Evolutionary conservation across 2,888 invertebrate genomes (phyloP).

Genomic region (Epinotia ramella): DNA sequence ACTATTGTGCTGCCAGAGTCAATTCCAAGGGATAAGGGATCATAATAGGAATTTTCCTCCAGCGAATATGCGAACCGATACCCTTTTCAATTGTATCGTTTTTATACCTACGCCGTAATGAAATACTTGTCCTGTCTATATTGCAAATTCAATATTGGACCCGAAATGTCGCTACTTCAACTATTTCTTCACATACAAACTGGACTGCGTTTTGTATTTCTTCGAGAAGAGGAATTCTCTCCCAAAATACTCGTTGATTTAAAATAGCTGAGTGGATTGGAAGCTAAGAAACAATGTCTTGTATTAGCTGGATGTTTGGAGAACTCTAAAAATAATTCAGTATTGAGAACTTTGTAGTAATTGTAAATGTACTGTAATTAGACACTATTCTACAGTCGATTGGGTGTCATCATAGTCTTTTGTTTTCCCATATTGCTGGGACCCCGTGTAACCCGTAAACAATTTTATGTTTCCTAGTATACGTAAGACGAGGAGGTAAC

Average conservation of each 20-base stretch:
- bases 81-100: slow-evolving; percentile 84
- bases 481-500: slow-evolving; percentile 27
- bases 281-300: slow-evolving; percentile 31
- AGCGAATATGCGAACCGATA: slow-evolving; percentile 79
- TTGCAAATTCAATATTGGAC: slow-evolving; percentile 77
- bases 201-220: slow-evolving; percentile 20
- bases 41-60: slow-evolving; percentile 82
- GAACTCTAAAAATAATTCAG: slow-evolving; percentile 4
- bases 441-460: slow-evolving; percentile 1
- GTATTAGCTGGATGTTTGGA: slow-evolving; percentile 15
- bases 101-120: slow-evolving; percentile 83
- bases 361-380: no score
- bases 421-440: slow-evolving; percentile 3
- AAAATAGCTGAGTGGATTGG: slow-evolving; percentile 38
- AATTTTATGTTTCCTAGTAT: slow-evolving; percentile 31
- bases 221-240: slow-evolving; percentile 12
- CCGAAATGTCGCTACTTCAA: slow-evolving; percentile 54
- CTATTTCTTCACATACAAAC: slow-evolving; percentile 34
- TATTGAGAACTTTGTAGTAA: neutral
- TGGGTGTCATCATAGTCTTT: neutral
- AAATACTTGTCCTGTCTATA: slow-evolving; percentile 80
- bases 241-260: slow-evolving; percentile 28
- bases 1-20: slow-evolving; percentile 71
- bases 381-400: neutral
- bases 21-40: slow-evolving; percentile 78